These are phyloP conservation scores for Heterodera carotae DNA, from an alignment of 1,140 invertebrate species.

Conservation along the genomic window DNA sequence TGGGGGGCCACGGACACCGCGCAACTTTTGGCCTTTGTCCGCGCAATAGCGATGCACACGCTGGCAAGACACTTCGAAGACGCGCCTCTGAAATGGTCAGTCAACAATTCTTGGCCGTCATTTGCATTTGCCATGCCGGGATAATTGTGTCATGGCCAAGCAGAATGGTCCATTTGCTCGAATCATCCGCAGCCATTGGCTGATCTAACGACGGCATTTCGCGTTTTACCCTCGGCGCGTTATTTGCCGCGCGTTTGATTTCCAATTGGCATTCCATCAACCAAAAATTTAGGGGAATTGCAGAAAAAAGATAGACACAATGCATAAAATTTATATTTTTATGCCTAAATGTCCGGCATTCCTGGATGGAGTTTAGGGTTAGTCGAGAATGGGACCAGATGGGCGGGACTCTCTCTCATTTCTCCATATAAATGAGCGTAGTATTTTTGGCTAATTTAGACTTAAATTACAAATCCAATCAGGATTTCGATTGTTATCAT, in stretches of 20 bases:
- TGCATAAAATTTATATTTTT: no score
- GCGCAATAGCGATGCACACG: slow-evolving; percentile 62
- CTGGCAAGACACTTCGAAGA: slow-evolving; percentile 60
- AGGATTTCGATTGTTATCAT: not conserved
- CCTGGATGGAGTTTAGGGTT: no score
- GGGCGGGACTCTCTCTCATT: no score
- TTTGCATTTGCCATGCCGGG: slow-evolving; percentile 44
- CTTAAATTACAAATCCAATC: not conserved
- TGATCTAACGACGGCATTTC: not conserved
- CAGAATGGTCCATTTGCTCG: slow-evolving; percentile 61
- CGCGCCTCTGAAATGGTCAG: slow-evolving; percentile 53
- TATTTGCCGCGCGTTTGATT: not conserved
- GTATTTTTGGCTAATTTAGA: not conserved
- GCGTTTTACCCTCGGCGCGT: not conserved
- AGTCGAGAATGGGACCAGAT: no score
- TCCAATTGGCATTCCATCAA: slow-evolving; percentile 16
- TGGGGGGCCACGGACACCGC: slow-evolving; percentile 52
- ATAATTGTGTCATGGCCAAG: slow-evolving; percentile 65
- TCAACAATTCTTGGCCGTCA: not conserved
- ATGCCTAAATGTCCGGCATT: no score
- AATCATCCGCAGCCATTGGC: slow-evolving; percentile 31
- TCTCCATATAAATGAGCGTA: no score
- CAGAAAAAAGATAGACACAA: no score
- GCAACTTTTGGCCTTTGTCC: slow-evolving; percentile 58
- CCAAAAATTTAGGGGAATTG: not conserved